phyloP scores from a whole-genome alignment of 1,140 invertebrate genomes.

The Platorchestia sp. region DNA sequence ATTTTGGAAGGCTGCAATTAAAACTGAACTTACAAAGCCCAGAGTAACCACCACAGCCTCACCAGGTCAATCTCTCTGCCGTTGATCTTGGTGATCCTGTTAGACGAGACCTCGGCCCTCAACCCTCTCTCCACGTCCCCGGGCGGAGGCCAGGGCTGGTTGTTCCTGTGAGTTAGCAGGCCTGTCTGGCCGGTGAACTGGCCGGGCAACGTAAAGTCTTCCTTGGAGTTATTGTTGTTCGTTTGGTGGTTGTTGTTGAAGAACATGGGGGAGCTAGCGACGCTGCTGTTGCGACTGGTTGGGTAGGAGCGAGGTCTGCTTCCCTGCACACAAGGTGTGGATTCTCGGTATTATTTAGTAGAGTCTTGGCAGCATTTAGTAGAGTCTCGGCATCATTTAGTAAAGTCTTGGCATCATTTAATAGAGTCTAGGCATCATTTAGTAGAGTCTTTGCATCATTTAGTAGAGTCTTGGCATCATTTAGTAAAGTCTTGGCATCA shows the following conservation, averaged over 20 bases:
- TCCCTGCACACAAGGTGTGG: neutral
- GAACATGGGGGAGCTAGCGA: neutral
- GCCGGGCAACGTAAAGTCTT: neutral
- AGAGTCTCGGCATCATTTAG: too few relatives aligned
- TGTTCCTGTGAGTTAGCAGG: neutral
- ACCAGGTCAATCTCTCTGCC: conserved; percentile 22
- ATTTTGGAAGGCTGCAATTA: too few relatives aligned
- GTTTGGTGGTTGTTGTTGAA: neutral
- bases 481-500: too few relatives aligned
- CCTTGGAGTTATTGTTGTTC: neutral
- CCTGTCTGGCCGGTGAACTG: neutral
- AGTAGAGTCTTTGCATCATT: too few relatives aligned
- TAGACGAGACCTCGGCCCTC: neutral
- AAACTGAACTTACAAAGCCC: too few relatives aligned
- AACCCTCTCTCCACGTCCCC: conserved; percentile 7
- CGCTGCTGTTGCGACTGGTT: neutral
- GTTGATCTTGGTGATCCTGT: neutral
- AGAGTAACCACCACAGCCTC: neutral
- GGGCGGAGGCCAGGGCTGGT: neutral
- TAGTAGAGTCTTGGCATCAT: too few relatives aligned
- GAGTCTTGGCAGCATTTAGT: too few relatives aligned
- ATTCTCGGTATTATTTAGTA: too few relatives aligned
- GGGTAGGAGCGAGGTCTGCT: neutral
- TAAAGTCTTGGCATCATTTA: too few relatives aligned
- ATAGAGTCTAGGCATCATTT: too few relatives aligned